Evolutionary conservation across 2,113 vertebrate species (phyloP), one percentile per base, ranked within the genome.

Genomic region (Tupaia chinensis): DNA sequence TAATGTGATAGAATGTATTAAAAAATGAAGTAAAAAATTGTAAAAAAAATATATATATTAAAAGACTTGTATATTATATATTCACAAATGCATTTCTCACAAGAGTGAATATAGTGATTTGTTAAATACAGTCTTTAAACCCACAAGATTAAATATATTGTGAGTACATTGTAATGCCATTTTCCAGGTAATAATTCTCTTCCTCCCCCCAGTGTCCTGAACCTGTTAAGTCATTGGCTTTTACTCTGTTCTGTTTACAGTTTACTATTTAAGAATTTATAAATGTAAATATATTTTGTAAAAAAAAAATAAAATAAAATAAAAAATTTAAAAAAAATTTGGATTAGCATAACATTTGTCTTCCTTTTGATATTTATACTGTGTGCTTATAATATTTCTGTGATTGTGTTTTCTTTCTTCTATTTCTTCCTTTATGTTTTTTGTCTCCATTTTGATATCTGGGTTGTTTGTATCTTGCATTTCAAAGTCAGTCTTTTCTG

Each of bases 211-310:
- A 53, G 95, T 88, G 96, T 97, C 98, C 97, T 96, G 61, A 97
- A 96, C 97, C 98, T 97, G 74, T 96, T 96, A 79, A 87, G 80
- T 98, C 98, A 95, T 98, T 97, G 98, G 98, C 97, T 98, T 98
- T 98, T 98, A 95, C 98, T 98, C 97, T 98, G 98, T 99, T 99
- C 98, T 98, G 98, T 99, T 99, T 99, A 99, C 98, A 99, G 98
- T 98, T 98, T 99, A 99, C 98, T 99, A 99, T 99, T 99, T 99
- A 99, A 98, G 98, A 98, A 98, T 99, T 99, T 98, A 98, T 99
- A 99, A 99, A 99, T 99, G 99, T 99, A 99, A 99, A 99, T 99
- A 99, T 99, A 99, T 99, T 99, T 99, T 99, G 99, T 99, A 99
- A n/a, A n/a, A n/a, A n/a, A n/a, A n/a, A n/a, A n/a, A n/a, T n/a